These are phyloP conservation scores for Blastobasis lacticolella DNA, from an alignment of 2,888 invertebrate species.

Conservation along the genomic window DNA sequence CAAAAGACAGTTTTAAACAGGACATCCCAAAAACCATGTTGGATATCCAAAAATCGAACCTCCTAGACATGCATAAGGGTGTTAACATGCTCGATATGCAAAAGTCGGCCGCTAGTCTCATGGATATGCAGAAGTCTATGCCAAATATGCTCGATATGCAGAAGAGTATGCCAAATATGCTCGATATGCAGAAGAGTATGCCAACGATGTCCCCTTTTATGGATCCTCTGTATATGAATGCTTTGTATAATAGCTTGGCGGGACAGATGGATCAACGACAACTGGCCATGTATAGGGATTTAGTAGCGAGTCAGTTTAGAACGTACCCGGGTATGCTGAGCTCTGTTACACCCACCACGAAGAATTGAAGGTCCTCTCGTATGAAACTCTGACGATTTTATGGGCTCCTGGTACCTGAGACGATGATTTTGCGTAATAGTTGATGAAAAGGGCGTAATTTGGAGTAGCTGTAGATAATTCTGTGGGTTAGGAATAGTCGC, in stretches of 20 bases:
- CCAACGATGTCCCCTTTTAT: constrained; percentile 37
- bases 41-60: constrained; percentile 10
- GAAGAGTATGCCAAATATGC: constrained; percentile 25
- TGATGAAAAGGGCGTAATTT: too few relatives aligned
- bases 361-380: constrained; percentile 36
- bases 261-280: constrained; percentile 60
- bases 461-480: too few relatives aligned
- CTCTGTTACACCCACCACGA: constrained; percentile 54
- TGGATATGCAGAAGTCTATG: constrained; percentile 20
- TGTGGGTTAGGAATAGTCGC: too few relatives aligned
- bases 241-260: constrained; percentile 48
- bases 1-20: constrained; percentile 23
- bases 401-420: too few relatives aligned
- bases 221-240: constrained; percentile 56
- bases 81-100: constrained; percentile 18
- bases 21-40: constrained; percentile 7
- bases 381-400: too few relatives aligned
- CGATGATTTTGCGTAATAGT: too few relatives aligned
- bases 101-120: constrained; percentile 5
- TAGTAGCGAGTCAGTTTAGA: constrained; percentile 51
- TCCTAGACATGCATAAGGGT: neutral
- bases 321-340: constrained; percentile 48
- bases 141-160: constrained; percentile 32
- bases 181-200: constrained; percentile 33
- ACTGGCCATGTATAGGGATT: constrained; percentile 56